Percentiles rank a stretch among this genome's conserved stretches.
Evolutionary conservation across 2,797 vertebrate genomes (phyloP).

Genomic region (Acridotheres tristis): DNA sequence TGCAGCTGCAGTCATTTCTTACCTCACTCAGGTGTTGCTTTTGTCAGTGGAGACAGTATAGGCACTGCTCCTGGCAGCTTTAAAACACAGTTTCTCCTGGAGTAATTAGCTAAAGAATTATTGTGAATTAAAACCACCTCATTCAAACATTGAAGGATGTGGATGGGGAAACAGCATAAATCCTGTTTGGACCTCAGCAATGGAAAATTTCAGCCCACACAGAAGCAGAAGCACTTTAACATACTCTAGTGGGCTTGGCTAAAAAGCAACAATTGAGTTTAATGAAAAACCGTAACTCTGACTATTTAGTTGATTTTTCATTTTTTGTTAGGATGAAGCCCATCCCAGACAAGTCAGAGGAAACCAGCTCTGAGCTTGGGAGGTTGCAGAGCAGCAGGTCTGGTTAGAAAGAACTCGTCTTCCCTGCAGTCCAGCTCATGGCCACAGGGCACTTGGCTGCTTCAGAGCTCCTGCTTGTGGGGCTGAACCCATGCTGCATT

Average conservation of each 20-base stretch:
- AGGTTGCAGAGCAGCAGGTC: background rate
- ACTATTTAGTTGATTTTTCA: background rate
- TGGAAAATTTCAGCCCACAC: background rate
- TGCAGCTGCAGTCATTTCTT: background rate
- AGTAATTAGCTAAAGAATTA: background rate
- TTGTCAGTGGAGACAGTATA: background rate
- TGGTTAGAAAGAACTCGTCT: background rate
- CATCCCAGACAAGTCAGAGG: background rate
- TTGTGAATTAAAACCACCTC: background rate
- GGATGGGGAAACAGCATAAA: background rate
- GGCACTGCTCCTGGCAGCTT: background rate
- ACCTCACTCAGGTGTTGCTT: background rate
- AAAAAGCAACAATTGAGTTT: background rate
- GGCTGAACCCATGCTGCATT: background rate
- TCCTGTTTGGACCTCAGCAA: background rate
- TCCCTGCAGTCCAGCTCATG: background rate
- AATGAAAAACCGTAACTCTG: background rate
- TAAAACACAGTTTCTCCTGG: background rate
- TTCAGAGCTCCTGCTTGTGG: background rate
- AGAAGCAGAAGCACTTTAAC: background rate
- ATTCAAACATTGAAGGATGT: background rate
- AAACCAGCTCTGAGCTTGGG: background rate
- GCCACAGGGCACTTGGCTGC: fast-evolving
- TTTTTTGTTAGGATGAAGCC: background rate
- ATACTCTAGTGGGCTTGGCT: background rate